Evolutionary conservation across 2,888 invertebrate species (phyloP), one percentile per base, ranked within the genome.

Genomic region (Lumbricus terrestris): DNA sequence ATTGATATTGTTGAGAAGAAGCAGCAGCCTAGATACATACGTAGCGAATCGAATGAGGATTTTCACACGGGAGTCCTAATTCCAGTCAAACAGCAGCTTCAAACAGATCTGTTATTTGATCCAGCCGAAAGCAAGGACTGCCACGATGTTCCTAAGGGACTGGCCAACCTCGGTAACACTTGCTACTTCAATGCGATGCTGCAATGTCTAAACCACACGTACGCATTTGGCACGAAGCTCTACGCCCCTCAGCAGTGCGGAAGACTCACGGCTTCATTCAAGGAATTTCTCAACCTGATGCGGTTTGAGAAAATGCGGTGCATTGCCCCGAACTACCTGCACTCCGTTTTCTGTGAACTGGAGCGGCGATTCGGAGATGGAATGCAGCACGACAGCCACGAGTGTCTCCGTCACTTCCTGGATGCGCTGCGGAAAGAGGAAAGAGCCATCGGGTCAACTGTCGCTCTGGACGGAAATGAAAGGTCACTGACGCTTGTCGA

Each of bases 321-420:
- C 69, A 69, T 69, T n/a, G n/a, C 8, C n/a, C 69, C 69, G 13
- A 69, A 69, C 69, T 34, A 85, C 37, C 20, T 85, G 4, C 85
- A 37, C 85, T 35, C 35, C 6, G 35, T 35, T 6, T 85, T 85
- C 16, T 34, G 34, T 34, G 37, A 34, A 85, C 34, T 34, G 35
- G 85, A 5, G 18, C 37, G 18, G 85, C 34, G 85, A 20, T 85
- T 85, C 23, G 37, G 18, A 34, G 37, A 85, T 23, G 35, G 85
- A 4, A 35, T 6, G 35, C 85, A 85, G 85, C 85, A 85, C 11
- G 85, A 85, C 85, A 35, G 85, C 35, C 85, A 85, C 18, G 85
- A 85, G 35, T 85, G 85, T 23, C 85, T 85, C 35, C 85, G 85
- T n/a, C 85, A 85, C 37, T 85, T 85, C 23, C 85, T 85, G 20